Base-by-base conservation (phyloP, 2,797 vertebrate species). In the Epinephelus awoara region DNA sequence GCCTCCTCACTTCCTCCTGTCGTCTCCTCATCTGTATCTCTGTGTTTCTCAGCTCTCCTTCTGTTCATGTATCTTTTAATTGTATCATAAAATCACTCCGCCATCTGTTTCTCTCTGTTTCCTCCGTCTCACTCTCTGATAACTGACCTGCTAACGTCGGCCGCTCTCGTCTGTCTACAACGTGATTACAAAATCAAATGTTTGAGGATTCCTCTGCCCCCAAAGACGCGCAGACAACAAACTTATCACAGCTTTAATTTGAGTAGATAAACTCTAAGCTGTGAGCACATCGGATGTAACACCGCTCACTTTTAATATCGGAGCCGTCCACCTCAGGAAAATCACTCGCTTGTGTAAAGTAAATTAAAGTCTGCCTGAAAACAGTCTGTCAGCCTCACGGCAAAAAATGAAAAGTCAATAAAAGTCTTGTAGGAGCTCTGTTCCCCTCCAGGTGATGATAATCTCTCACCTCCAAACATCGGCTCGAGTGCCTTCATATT, bases 321-420 rank as follows among this genome's bases (percentile, higher is more conserved):
- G 13, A 65, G 19, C 42, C 42, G 3, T 34, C 21, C 23, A 52
- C 14, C 10, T 18, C 54, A 38, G 49, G 54, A 80, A 67, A 67
- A 78, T 82, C 83, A 67, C 49, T 84, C 17, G 62, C 21, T 47
- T 34, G 49, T 56, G 18, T 10, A n/a, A 66, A 55, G 51, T 67
- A 62, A 69, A 84, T 80, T 46, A 65, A 72, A 80, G 51, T 58
- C 50, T 54, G 63, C 40, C 42, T 47, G 58, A 75, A 50, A 79
- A 75, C 64, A 27, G 23, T 83, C 65, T 61, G n/a, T 49, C 56
- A 46, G 40, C 40, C 79, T 80, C 46, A 9, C 14, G 15, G 75
- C 59, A 10, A 54, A 71, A 65, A 81, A 70, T 51, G 27, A 73
- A 72, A 81, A 88, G 79, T 88, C 84, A 65, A 85, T 86, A 55